Evolutionary conservation across 2,113 vertebrate genomes (phyloP).

Genomic region (Peromyscus polionotus): DNA sequence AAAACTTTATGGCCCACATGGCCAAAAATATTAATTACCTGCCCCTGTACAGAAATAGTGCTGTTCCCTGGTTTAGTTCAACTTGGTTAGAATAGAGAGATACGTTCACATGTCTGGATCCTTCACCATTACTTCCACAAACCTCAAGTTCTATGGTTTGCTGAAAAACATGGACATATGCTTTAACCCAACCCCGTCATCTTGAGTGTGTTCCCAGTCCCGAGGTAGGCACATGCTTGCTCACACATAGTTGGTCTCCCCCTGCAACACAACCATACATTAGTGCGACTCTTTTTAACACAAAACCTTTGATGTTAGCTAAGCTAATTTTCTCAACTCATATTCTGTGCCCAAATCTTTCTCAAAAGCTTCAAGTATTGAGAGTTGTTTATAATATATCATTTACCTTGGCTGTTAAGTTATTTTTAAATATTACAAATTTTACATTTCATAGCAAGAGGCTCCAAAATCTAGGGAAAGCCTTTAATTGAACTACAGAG

Average conservation of each 20-base stretch:
- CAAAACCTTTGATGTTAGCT: constrained; percentile 25
- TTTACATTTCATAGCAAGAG: constrained; percentile 60
- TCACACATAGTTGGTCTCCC: neutral
- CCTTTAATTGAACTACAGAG: neutral
- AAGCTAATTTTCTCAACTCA: constrained; percentile 42
- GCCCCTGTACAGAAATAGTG: neutral
- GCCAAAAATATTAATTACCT: constrained; percentile 26
- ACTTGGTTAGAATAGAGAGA: neutral
- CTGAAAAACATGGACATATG: neutral
- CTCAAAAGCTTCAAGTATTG: constrained; percentile 35
- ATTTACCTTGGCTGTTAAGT: constrained; percentile 28
- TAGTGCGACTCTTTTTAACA: neutral
- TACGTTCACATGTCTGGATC: neutral
- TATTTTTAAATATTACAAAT: constrained; percentile 30
- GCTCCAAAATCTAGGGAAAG: constrained; percentile 9
- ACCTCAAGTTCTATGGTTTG: neutral
- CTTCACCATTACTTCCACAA: neutral
- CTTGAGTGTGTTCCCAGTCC: neutral
- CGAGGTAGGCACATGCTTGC: neutral
- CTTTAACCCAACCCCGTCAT: neutral
- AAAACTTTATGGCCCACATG: neutral
- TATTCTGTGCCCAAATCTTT: constrained; percentile 48
- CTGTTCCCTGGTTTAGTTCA: neutral
- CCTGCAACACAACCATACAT: neutral
- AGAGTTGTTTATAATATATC: constrained; percentile 30